Conservation (phyloP, 2,888 invertebrate genomes). For the Agrypnus murinus region DNA sequence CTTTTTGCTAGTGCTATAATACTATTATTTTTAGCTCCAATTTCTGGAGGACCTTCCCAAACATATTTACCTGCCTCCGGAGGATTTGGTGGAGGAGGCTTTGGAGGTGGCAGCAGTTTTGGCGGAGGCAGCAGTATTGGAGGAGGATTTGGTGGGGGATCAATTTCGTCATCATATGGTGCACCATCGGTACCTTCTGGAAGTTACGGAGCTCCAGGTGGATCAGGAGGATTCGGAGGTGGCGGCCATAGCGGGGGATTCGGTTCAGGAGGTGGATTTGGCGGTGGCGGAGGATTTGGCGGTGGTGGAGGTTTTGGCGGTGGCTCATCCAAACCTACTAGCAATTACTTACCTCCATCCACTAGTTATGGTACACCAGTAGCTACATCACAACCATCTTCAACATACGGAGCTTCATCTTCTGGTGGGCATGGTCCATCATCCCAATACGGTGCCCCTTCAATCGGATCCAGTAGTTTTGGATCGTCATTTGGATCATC, state of each 20-base stretch:
- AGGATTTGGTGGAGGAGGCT: conserved; percentile 28
- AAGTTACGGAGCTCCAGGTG: conserved; percentile 65
- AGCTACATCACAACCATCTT: conserved; percentile 57
- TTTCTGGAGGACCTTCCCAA: conserved; percentile 31
- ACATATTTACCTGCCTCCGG: conserved; percentile 39
- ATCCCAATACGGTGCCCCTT: conserved; percentile 67
- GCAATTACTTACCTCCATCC: conserved; percentile 63
- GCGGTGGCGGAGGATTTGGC: conserved; percentile 21
- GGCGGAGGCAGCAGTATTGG: conserved; percentile 30
- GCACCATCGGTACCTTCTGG: conserved; percentile 68
- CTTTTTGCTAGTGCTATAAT: too few relatives aligned
- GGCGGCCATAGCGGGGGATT: conserved; percentile 19
- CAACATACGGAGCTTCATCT: conserved; percentile 61
- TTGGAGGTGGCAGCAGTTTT: conserved; percentile 18
- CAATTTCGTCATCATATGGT: conserved; percentile 34
- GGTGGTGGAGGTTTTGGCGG: conserved; percentile 26
- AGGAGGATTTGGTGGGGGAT: conserved; percentile 29
- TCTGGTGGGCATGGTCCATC: conserved; percentile 54
- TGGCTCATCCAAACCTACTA: conserved; percentile 50
- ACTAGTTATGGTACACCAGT: conserved; percentile 70
- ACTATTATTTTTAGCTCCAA: conserved; percentile 42
- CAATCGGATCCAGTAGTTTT: conserved; percentile 28
- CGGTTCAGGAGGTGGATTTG: conserved; percentile 33
- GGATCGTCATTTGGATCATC: conserved; percentile 58
- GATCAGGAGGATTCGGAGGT: conserved; percentile 12